These are phyloP conservation scores for Drosophila buzzatii DNA, from an alignment of 2,888 invertebrate species.

Conservation along the genomic window DNA sequence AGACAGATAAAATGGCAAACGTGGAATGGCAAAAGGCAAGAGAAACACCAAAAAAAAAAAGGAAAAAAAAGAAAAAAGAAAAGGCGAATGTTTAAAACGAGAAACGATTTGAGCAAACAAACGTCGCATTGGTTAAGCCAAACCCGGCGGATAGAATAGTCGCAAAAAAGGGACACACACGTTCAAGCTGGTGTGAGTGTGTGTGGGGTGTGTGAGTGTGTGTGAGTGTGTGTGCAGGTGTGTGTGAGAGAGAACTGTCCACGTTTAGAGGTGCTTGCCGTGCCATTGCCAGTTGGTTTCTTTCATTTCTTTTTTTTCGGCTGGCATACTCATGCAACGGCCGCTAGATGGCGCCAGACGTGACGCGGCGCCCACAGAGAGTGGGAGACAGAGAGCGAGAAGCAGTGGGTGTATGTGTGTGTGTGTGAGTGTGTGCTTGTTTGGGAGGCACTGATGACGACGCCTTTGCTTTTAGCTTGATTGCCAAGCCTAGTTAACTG, in stretches of 20 bases:
- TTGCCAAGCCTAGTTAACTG: conserved; percentile 83
- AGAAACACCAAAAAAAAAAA: conserved; percentile 20
- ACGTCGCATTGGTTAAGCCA: conserved; percentile 73
- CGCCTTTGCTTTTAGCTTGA: conserved; percentile 83
- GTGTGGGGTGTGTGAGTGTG: no score
- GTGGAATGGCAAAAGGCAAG: conserved; percentile 34
- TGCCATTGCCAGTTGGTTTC: conserved; percentile 32
- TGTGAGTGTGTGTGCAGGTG: conserved; percentile 2
- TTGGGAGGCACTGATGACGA: conserved; percentile 60
- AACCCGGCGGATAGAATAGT: conserved; percentile 54
- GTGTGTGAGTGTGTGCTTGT: conserved; percentile 10
- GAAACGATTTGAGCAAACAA: conserved; percentile 73
- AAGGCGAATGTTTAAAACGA: conserved; percentile 62
- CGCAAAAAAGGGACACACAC: conserved; percentile 40
- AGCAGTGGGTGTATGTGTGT: conserved; percentile 4
- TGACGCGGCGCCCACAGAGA: conserved; percentile 51
- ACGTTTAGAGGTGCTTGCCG: conserved; percentile 71
- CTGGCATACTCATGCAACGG: conserved; percentile 41
- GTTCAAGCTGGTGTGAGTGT: conserved; percentile 31
- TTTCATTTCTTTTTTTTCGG: conserved; percentile 28
- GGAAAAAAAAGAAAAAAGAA: conserved; percentile 35
- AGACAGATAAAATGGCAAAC: conserved; percentile 47
- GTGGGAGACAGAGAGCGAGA: neutral
- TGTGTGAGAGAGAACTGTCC: conserved; percentile 43
- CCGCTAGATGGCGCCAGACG: conserved; percentile 77